Evolutionary conservation across 2,888 invertebrate genomes (phyloP), one percentile per base, ranked within the genome.

Genomic region (Microchrysa polita): DNA sequence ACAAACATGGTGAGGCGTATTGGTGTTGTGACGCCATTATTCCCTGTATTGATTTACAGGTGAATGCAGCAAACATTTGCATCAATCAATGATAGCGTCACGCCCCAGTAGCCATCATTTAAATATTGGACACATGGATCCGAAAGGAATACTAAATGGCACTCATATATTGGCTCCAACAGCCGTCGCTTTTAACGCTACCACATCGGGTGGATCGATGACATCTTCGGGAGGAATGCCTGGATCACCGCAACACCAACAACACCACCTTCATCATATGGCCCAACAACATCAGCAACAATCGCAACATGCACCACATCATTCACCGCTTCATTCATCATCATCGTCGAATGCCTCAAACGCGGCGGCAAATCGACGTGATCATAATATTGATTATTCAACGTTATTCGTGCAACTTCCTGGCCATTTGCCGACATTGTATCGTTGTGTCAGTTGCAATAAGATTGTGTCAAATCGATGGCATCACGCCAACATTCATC

Each of bases 391-490:
- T 76, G 85, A 85, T 76, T 85, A 85, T 77, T 85, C 85, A 20
- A 81, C 85, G 72, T 78, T 85, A 27, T 85, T 85, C 77, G 83
- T 84, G 74, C 85, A 85, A 77, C 78, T 85, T 59, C 82, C 84
- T 69, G 85, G 85, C 73, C 85, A 84, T 5, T 77, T 85, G 79
- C 85, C 85, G 67, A 86, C 86, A 48, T 82, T 87, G 74, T 89
- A 88, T 81, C 86, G 86, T 78, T 90, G 90, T 81, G 86, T 87
- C 77, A 85, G 87, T 79, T 90, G 89, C 83, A 87, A 88, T 78
- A 89, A 90, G 81, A 87, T 86, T 78, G 89, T 90, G 77, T 88
- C 87, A 79, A 88, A 89, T 82, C 86, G 89, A 78, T 89, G 89
- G 89, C 89, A 90, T 79, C 89, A 89, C 80, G 86, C 88, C 79